Evolutionary conservation across 1,140 invertebrate species (phyloP).

Genomic region (Psix sp.): DNA sequence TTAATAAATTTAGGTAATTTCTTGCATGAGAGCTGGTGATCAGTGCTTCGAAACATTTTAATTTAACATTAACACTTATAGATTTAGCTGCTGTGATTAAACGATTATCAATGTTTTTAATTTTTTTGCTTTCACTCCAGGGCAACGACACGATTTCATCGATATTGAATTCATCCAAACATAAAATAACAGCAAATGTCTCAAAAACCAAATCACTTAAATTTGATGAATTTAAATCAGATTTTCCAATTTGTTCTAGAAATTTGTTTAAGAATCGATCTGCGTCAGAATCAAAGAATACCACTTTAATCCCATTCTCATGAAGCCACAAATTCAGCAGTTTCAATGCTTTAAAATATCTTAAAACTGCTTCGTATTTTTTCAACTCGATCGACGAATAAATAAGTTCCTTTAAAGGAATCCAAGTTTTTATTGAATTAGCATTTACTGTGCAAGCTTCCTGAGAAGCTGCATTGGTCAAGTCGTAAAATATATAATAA

Average conservation of each 20-base stretch:
- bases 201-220: slow-evolving; percentile 57
- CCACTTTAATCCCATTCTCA: slow-evolving; percentile 43
- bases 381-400: slow-evolving; percentile 26
- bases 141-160: slow-evolving; percentile 61
- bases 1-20: slow-evolving; percentile 61
- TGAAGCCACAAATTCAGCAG: slow-evolving; percentile 61
- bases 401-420: slow-evolving; percentile 52
- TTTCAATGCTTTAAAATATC: slow-evolving; percentile 59
- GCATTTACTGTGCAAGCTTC: slow-evolving; percentile 27
- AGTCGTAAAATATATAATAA: slow-evolving; percentile 64
- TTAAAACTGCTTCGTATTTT: slow-evolving; percentile 55
- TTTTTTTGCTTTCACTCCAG: slow-evolving; percentile 52
- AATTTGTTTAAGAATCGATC: slow-evolving; percentile 47
- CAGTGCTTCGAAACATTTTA: slow-evolving; percentile 65
- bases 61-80: slow-evolving; percentile 59
- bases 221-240: slow-evolving; percentile 13
- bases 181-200: slow-evolving; percentile 63
- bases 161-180: slow-evolving; percentile 63
- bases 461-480: slow-evolving; percentile 34
- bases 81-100: slow-evolving; percentile 55
- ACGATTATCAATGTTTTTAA: slow-evolving; percentile 42
- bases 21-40: slow-evolving; percentile 57
- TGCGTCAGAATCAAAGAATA: slow-evolving; percentile 60
- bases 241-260: slow-evolving; percentile 18
- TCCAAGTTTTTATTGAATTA: slow-evolving; percentile 63